phyloP scores from a whole-genome alignment of 2,888 invertebrate genomes.

The Acheta domesticus region DNA sequence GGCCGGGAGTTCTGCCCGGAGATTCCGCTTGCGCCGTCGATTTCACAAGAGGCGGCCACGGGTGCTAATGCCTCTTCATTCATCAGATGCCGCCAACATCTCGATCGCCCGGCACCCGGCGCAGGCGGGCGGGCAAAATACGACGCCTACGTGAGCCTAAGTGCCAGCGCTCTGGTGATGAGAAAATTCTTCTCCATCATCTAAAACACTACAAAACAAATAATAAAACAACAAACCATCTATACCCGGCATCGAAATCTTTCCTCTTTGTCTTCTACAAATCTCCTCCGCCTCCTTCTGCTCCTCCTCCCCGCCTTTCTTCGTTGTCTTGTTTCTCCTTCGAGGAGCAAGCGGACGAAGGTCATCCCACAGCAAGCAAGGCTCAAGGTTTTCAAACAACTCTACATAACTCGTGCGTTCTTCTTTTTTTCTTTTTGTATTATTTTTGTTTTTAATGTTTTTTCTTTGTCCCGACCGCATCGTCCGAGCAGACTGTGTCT shows the following conservation, averaged over 20 bases:
- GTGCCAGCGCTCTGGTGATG: not conserved
- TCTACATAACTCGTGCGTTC: constrained; percentile 35
- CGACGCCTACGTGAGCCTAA: too few species aligned
- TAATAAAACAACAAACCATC: not conserved
- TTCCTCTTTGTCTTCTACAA: not conserved
- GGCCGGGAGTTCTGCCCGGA: not conserved
- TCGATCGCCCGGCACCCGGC: not conserved
- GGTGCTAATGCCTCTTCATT: not conserved
- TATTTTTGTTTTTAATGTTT: constrained; percentile 28
- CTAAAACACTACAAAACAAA: not conserved
- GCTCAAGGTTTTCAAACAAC: constrained; percentile 32
- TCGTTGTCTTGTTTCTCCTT: constrained; percentile 24
- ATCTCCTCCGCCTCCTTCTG: not conserved
- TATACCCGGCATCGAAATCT: not conserved
- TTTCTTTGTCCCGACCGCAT: constrained; percentile 27
- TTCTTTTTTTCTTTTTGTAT: constrained; percentile 30
- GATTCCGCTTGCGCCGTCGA: not conserved
- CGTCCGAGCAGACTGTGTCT: constrained; percentile 19
- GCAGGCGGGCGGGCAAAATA: not conserved
- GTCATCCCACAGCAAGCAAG: constrained; percentile 32
- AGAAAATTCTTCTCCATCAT: constrained; percentile 9
- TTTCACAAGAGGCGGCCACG: not conserved
- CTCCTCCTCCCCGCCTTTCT: constrained; percentile 11
- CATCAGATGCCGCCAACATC: not conserved
- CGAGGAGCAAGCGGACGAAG: constrained; percentile 33